Percentiles rank a stretch among this genome's conserved stretches.
These are phyloP conservation scores for Mimachlamys varia DNA, from an alignment of 2,888 invertebrate species.

Conservation along the genomic window DNA sequence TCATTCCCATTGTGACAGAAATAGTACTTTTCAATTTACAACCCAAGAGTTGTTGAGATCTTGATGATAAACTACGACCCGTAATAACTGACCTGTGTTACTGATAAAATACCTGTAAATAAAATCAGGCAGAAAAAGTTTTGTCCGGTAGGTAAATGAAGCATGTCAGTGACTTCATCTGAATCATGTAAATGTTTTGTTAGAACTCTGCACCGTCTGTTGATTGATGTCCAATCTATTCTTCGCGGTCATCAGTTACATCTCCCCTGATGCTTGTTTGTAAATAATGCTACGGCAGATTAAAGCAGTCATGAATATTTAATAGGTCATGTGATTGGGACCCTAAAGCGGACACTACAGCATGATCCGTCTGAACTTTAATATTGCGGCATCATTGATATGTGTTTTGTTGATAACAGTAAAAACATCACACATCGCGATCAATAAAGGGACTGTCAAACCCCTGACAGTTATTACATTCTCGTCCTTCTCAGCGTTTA, in stretches of 20 bases:
- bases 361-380: neutral
- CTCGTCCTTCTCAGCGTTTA: neutral
- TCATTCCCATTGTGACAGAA: neutral
- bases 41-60: neutral
- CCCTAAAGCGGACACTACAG: neutral
- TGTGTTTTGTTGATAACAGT: neutral
- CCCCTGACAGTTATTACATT: conserved; percentile 1
- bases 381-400: neutral
- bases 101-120: neutral
- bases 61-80: neutral
- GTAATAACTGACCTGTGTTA: neutral
- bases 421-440: neutral
- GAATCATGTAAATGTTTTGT: conserved; percentile 9
- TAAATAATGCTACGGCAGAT: neutral
- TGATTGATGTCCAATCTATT: neutral
- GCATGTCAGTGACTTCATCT: conserved; percentile 23
- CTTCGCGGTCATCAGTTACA: neutral
- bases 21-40: conserved; percentile 5
- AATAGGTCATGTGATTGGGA: neutral
- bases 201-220: neutral
- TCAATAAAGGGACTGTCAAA: neutral
- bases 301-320: conserved; percentile 10
- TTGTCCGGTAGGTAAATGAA: neutral
- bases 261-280: neutral
- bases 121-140: neutral